Evolutionary conservation across 2,888 invertebrate species (phyloP).

Genomic region (Tetragonula carbonaria): DNA sequence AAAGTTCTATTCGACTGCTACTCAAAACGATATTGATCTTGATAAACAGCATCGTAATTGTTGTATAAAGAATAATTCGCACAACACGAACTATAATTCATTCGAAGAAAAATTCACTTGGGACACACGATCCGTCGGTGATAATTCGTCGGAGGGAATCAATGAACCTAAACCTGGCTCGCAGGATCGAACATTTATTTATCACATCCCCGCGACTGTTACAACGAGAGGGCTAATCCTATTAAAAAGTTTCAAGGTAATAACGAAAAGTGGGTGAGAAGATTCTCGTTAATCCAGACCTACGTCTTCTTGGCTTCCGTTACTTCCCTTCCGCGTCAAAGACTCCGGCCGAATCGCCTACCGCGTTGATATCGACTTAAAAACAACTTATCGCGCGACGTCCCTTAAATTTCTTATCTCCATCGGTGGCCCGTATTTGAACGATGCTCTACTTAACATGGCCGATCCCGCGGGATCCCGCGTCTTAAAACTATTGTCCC

Average conservation of each 20-base stretch:
- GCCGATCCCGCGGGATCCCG: neutral
- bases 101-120: too few relatives aligned
- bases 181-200: neutral
- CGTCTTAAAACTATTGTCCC: conserved; percentile 45
- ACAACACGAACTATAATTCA: neutral
- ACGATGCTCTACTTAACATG: conserved; percentile 54
- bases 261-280: neutral
- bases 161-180: too few relatives aligned
- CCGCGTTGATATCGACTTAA: conserved; percentile 32
- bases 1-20: too few relatives aligned
- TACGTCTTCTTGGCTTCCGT: neutral
- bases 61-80: neutral
- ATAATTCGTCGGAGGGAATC: too few relatives aligned
- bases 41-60: neutral
- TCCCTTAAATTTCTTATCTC: conserved; percentile 50
- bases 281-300: neutral
- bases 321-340: neutral
- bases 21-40: too few relatives aligned
- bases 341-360: conserved; percentile 12
- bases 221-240: neutral
- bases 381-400: conserved; percentile 43
- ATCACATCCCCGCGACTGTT: neutral
- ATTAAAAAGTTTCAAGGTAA: neutral
- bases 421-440: conserved; percentile 36
- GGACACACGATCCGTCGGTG: too few relatives aligned